These are phyloP conservation scores for Meandrusa payeni DNA, from an alignment of 2,888 invertebrate species.

Conservation along the genomic window DNA sequence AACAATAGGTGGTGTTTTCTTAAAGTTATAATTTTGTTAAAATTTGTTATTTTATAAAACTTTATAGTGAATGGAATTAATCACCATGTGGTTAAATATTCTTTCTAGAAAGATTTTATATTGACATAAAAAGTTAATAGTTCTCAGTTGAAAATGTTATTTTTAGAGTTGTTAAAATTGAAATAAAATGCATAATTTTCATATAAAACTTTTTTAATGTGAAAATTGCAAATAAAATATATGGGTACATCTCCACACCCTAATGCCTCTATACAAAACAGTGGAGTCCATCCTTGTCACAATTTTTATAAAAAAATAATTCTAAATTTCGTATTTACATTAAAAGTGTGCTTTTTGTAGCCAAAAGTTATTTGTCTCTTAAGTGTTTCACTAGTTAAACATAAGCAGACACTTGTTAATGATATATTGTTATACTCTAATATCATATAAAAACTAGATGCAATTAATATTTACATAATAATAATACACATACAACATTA, in stretches of 20 bases:
- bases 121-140: too few species aligned
- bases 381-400: slow-evolving; percentile 30
- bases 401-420: slow-evolving; percentile 42
- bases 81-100: too few species aligned
- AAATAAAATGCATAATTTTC: slow-evolving; percentile 26
- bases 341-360: slow-evolving; percentile 36
- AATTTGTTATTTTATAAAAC: too few species aligned
- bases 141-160: too few species aligned
- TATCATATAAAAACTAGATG: slow-evolving; percentile 61
- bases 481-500: slow-evolving; percentile 54
- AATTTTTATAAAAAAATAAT: slow-evolving; percentile 71
- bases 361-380: slow-evolving; percentile 28
- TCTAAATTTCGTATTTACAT: slow-evolving; percentile 62
- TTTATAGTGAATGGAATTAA: too few species aligned
- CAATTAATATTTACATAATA: slow-evolving; percentile 64
- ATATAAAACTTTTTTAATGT: slow-evolving; percentile 57
- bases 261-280: slow-evolving; percentile 50
- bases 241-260: slow-evolving; percentile 41
- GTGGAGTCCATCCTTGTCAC: slow-evolving; percentile 47
- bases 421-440: slow-evolving; percentile 39
- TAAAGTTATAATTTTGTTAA: too few species aligned
- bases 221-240: slow-evolving; percentile 55
- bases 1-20: too few species aligned
- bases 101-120: too few species aligned
- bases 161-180: too few species aligned